Base-by-base conservation (phyloP, 1,140 invertebrate species). In the Ganaspis sp. region DNA sequence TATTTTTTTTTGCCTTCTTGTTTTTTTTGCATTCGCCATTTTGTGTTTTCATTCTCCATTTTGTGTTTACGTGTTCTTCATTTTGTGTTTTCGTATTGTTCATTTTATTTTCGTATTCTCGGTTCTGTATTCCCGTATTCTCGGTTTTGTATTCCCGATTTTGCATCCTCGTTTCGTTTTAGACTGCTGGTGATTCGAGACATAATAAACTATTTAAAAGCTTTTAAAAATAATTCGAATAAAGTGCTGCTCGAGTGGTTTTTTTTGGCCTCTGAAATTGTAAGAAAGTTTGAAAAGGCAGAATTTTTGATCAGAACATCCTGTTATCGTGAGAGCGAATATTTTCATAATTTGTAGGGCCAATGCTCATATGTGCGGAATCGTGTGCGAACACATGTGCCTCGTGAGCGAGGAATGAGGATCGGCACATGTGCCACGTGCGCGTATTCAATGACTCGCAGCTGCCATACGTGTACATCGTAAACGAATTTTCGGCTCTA, bases 331-430 rank as follows among this genome's bases (percentile, higher is more conserved):
- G 73, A 76, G 79, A 79, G n/a, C n/a, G 77, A 79, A 81, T 83
- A 81, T 83, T 81, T 83, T 79, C 79, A 81, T 83, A 81, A 83
- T 83, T 76, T 70, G 69, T 54, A 72, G 76, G 76, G 78, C 78
- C 78, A 71, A 82, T 82, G 76, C 81, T 77, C 76, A 79, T 64
- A 81, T 83, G 77, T 78, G 77, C 79, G 74, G 81, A 74, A 72
- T 34, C 73, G 77, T 82, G 75, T 70, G 74, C 74, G 49, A 64
- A 73, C 82, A 83, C 82, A 83, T 83, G 79, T 78, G 79, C 81
- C 79, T 78, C 79, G 79, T 79, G 79, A 76, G 76, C 79, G 75
- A 76, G 58, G 58, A 37, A 72, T 72, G 42, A 53, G 75, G 58
- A 72, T 69, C 70, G 70, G 71, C 71, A 76, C 70, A 72, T 64